Evolutionary conservation across 2,888 invertebrate species (phyloP).

Genomic region (Sinelater perroti): DNA sequence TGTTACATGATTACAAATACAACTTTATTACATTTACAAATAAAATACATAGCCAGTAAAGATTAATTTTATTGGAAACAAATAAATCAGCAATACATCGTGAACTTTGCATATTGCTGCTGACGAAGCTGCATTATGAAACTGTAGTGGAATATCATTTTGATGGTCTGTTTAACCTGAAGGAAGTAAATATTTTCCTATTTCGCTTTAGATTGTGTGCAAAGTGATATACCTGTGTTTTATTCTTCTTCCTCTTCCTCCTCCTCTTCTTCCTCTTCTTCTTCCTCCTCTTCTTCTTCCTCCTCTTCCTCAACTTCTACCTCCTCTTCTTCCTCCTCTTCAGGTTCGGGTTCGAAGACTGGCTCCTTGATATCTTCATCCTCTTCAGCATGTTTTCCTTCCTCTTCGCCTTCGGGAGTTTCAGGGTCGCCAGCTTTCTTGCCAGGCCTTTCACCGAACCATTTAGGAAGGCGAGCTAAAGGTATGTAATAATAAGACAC

Average conservation of each 20-base stretch:
- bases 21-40: conserved; percentile 54
- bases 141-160: conserved; percentile 34
- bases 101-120: conserved; percentile 24
- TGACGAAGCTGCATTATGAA: conserved; percentile 32
- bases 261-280: conserved; percentile 73
- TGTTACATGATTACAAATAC: conserved; percentile 55
- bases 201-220: conserved; percentile 13
- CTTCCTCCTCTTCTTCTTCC: conserved; percentile 78
- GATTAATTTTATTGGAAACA: conserved; percentile 46
- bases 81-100: conserved; percentile 42
- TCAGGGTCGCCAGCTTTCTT: conserved; percentile 90
- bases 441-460: conserved; percentile 95
- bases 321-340: conserved; percentile 77
- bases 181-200: background rate
- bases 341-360: conserved; percentile 73
- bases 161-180: conserved; percentile 21
- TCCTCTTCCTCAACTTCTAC: conserved; percentile 79
- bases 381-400: conserved; percentile 79
- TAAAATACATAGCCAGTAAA: conserved; percentile 44
- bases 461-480: conserved; percentile 92
- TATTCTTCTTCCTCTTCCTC: conserved; percentile 69
- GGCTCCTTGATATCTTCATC: conserved; percentile 69
- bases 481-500: background rate
- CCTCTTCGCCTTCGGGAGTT: conserved; percentile 91
- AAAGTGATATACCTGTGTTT: conserved; percentile 29